Evolutionary conservation across 2,888 invertebrate species (phyloP), one percentile per base, ranked within the genome.

Genomic region (Brachyptera putata): DNA sequence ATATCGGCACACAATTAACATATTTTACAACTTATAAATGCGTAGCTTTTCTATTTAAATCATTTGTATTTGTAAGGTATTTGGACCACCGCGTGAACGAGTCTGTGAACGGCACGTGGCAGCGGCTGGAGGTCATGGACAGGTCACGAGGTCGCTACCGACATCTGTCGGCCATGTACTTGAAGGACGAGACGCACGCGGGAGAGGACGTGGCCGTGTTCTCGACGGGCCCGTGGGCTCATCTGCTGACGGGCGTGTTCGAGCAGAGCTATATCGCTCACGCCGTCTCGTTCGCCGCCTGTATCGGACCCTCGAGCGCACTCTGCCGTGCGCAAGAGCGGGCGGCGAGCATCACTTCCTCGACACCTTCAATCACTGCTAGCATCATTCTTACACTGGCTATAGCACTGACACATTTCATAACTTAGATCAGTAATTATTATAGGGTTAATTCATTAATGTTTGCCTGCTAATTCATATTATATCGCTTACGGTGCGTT

Each of bases 181-280:
- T 2, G 3, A 18, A 5, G 4, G n/a, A 3, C n/a, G 89, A 88
- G 69, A 87, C 87, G 0, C 89, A 89, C 67, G 88, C 87, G 0
- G 88, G 87, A 0, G 91, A 91, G 64, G 91, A 91, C 72, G 90
- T 91, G 0, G 83, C 84, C 0, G 84, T 91, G 0, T 90, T 83
- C 72, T 90, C 91, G 0, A 75, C 74, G 11, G 92, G 86, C 21
- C 91, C 90, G 1, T 87, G 87, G 86, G 76, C 90, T 0, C 91
- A 92, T 70, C 77, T 93, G 1, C 88, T 93, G 70, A 83, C 84
- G 0, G 90, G 91, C 0, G 84, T 84, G 58, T 85, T 87, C 67
- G 90, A 93, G 68, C 89, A 93, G 73, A 86, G 83, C 71, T 84
- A 80, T 68, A 84, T 93, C 46, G 89, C 91, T 0, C 87, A 91